Percentiles rank a stretch among this genome's conserved stretches.
These are phyloP conservation scores for Ephialtes manifestator DNA, from an alignment of 2,888 invertebrate genomes.

Conservation along the genomic window DNA sequence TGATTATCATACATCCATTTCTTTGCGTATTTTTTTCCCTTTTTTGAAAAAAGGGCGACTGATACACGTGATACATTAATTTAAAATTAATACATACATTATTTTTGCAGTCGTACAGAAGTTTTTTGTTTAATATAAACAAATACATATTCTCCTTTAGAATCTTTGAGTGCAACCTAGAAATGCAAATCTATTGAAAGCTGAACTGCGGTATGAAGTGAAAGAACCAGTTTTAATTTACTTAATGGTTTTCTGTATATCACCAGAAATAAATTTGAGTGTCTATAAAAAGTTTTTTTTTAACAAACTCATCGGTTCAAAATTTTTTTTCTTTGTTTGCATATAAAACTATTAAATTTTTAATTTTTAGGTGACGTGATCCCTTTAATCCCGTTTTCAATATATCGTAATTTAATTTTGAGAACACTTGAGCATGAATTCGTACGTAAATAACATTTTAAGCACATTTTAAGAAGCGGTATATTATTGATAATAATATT, in stretches of 20 bases:
- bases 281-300: not conserved
- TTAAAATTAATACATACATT: slow-evolving; percentile 17
- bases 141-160: not conserved
- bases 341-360: too few relatives aligned
- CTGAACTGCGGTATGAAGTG: not conserved
- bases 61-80: not conserved
- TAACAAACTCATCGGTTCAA: not conserved
- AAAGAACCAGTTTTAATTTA: not conserved
- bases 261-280: not conserved
- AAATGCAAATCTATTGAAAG: not conserved
- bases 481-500: too few relatives aligned
- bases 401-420: too few relatives aligned
- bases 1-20: slow-evolving; percentile 8
- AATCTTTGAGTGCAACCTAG: not conserved
- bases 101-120: slow-evolving; percentile 12
- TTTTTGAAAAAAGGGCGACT: not conserved
- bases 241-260: not conserved
- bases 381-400: too few relatives aligned
- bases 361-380: too few relatives aligned
- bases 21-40: too few relatives aligned
- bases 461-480: too few relatives aligned
- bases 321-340: too few relatives aligned
- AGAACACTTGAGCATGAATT: too few relatives aligned
- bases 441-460: too few relatives aligned
- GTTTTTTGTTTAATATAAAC: slow-evolving; percentile 7